Base-by-base conservation (phyloP, 2,797 vertebrate species). In the Anguilla pacifica region DNA sequence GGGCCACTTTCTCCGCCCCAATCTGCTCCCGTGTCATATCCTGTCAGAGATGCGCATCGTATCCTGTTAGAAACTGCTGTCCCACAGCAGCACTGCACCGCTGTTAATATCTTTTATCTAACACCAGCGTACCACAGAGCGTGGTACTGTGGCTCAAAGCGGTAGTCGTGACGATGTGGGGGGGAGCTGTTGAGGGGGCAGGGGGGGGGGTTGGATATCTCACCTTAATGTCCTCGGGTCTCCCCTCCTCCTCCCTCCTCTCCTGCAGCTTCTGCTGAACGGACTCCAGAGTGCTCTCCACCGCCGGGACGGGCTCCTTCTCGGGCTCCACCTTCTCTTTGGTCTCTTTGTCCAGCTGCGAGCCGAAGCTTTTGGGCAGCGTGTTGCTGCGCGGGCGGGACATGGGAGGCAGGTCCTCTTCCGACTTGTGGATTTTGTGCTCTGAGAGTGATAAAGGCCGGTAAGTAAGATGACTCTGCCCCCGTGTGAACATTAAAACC, bases 1-100 rank as follows among this genome's bases (percentile, higher is more conserved):
- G 96, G 25, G 97, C 96, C 0, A 99, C 97, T 92, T 99, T 99
- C 95, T 99, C 99, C 1, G 96, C 96, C 67, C 96, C 95, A 64
- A 99, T 99, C 94, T 99, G 97, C 93, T 99, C 98, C 91, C 98
- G 96, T 83, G 98, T 99, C 99, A 99, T 99, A 93, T 99, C 99
- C 99, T 99, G 90, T 86, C 88, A 92, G 89, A 55, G 43, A 88
- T 67, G 1, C 25, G 4, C 61, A 67, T 99, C 99, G 99, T 99
- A 93, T 99, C 99, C 99, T 99, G 90, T 86, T 88, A 92, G 89
- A 53, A 46, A 87, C 3, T 70, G 61, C 46, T 55, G 25, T 10
- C 72, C 31, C 86, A 77, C 2, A 46, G 77, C 28, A 46, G 6
- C 25, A 85, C 19, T 46, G 25, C 43, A 46, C 6, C 67, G 31